Percentiles rank a stretch among this genome's conserved stretches.
These are phyloP conservation scores for Leucoraja erinaceus DNA, from an alignment of 2,113 vertebrate genomes.

Conservation along the genomic window DNA sequence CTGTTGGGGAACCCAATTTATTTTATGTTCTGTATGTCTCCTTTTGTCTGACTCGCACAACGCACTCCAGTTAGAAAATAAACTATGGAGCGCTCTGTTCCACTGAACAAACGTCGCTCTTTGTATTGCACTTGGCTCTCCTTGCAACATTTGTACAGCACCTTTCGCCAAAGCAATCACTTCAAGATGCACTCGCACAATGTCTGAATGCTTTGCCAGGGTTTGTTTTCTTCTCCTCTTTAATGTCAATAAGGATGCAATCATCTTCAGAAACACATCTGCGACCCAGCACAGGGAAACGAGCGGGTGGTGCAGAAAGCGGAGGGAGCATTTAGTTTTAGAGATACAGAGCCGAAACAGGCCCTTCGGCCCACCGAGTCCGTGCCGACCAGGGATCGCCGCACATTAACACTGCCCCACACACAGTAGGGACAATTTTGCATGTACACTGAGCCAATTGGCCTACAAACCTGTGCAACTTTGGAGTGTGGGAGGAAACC, in stretches of 20 bases:
- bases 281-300: not conserved
- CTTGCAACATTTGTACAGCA: not conserved
- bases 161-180: conserved; percentile 22
- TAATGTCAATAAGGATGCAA: conserved; percentile 4
- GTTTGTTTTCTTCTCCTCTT: conserved; percentile 22
- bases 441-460: no score
- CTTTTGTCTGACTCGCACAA: conserved; percentile 21
- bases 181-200: conserved; percentile 9
- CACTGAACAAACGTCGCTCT: conserved; percentile 2
- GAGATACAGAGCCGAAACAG: no score
- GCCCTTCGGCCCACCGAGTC: no score
- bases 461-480: no score
- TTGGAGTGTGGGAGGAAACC: no score
- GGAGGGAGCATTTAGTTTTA: not conserved
- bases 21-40: conserved; percentile 19
- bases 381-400: no score
- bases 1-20: not conserved
- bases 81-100: not conserved
- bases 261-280: conserved; percentile 4
- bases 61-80: not conserved
- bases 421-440: no score
- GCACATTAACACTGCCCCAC: no score
- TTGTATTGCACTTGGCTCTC: not conserved
- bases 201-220: not conserved
- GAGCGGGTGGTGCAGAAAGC: no score